A percentile compares a stretch with the other conserved stretches of the same genome.
These are phyloP conservation scores for Tipula confusa DNA, from an alignment of 2,888 invertebrate genomes.

Conservation along the genomic window DNA sequence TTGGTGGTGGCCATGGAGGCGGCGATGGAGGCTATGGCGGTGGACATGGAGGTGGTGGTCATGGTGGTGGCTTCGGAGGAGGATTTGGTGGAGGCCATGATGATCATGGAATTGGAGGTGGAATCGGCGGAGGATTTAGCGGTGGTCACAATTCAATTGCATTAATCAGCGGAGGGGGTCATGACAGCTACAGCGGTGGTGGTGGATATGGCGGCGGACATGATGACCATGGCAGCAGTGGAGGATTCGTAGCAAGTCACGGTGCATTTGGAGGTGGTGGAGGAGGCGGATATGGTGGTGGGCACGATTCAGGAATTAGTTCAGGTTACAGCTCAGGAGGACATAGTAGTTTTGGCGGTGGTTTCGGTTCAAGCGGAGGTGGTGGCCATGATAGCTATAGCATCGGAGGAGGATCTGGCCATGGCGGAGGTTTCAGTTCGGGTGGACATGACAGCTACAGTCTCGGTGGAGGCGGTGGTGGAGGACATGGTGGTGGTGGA, in stretches of 20 bases:
- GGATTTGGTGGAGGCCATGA: not conserved
- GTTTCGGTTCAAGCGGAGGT: not conserved
- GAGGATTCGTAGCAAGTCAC: constrained; percentile 20
- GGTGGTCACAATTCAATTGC: constrained; percentile 13
- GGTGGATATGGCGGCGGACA: constrained; percentile 38
- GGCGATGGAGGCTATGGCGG: not conserved
- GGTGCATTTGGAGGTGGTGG: constrained; percentile 21
- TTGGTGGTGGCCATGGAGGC: not conserved
- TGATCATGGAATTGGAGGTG: not conserved
- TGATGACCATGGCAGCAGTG: constrained; percentile 26
- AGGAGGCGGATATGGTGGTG: constrained; percentile 29
- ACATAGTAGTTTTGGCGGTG: constrained; percentile 4
- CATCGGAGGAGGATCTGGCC: not conserved
- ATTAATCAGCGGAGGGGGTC: not conserved
- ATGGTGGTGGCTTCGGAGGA: not conserved
- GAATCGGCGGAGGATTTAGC: constrained; percentile 27
- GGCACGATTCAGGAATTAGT: constrained; percentile 29
- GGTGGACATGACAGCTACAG: constrained; percentile 15
- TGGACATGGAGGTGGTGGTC: not conserved
- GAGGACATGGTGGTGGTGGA: not conserved
- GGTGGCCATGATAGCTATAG: constrained; percentile 29
- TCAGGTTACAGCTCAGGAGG: not conserved
- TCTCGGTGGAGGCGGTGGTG: not conserved
- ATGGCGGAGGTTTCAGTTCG: constrained; percentile 27
- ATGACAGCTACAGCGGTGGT: not conserved